Conservation (phyloP, 2,888 invertebrate species). For the Sisyra terminalis region DNA sequence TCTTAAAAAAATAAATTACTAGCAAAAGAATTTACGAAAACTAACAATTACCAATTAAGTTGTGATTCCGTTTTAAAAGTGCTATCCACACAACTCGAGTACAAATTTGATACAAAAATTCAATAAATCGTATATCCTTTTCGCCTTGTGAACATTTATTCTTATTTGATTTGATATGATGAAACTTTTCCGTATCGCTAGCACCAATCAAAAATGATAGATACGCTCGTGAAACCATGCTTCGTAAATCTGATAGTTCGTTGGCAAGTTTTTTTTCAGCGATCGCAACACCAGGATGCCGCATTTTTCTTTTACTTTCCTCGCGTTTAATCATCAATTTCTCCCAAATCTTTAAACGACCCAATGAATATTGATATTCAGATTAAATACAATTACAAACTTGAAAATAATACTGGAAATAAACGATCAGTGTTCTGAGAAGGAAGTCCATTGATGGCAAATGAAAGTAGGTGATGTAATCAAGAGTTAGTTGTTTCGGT, state of each 20-base stretch:
- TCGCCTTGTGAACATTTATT: slow-evolving; percentile 40
- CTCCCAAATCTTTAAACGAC: slow-evolving; percentile 28
- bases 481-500: slow-evolving; percentile 31
- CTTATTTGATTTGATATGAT: slow-evolving; percentile 38
- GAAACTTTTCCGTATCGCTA: slow-evolving; percentile 33
- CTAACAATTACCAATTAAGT: slow-evolving; percentile 41
- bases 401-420: slow-evolving; percentile 43
- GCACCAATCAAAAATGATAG: slow-evolving; percentile 38
- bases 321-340: slow-evolving; percentile 33
- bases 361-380: background rate
- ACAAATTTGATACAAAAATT: slow-evolving; percentile 37
- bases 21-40: slow-evolving; percentile 8
- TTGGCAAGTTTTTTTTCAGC: slow-evolving; percentile 32
- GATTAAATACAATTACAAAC: slow-evolving; percentile 19
- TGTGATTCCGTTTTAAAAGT: slow-evolving; percentile 36
- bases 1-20: slow-evolving; percentile 25
- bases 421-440: slow-evolving; percentile 42
- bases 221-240: slow-evolving; percentile 40
- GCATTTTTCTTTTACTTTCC: slow-evolving; percentile 33
- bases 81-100: slow-evolving; percentile 48
- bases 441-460: slow-evolving; percentile 40
- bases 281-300: slow-evolving; percentile 31
- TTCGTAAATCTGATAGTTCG: slow-evolving; percentile 38
- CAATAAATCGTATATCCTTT: slow-evolving; percentile 42
- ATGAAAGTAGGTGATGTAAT: slow-evolving; percentile 42